Conservation (phyloP, 2,113 vertebrate species). For the Gambusia affinis region DNA sequence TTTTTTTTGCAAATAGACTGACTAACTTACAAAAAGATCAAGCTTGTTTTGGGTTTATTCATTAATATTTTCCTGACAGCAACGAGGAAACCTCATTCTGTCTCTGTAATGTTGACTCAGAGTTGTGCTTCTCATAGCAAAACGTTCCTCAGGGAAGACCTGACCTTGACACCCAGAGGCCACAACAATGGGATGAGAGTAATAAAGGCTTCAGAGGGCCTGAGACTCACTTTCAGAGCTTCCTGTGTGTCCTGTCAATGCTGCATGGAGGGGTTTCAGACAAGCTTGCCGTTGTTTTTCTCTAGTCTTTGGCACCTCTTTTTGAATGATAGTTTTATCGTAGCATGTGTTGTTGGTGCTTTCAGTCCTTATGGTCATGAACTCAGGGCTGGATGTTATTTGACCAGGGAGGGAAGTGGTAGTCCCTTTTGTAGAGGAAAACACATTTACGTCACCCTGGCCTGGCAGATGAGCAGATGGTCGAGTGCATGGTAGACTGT, state of each 20-base stretch:
- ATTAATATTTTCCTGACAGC: constrained; percentile 8
- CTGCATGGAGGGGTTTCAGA: too few species aligned
- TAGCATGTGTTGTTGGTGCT: background rate
- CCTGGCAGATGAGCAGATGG: background rate
- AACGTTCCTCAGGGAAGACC: constrained; percentile 27
- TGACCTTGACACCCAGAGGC: constrained; percentile 27
- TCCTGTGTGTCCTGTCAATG: too few species aligned
- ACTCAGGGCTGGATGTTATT: background rate
- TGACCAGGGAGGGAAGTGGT: background rate
- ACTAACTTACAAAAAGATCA: too few species aligned
- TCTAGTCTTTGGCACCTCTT: too few species aligned
- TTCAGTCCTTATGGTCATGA: background rate
- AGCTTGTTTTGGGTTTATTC: background rate
- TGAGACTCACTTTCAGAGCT: too few species aligned
- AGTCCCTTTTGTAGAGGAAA: background rate
- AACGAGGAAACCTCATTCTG: constrained; percentile 11
- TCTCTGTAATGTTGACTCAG: constrained; percentile 18
- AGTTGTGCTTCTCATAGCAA: background rate
- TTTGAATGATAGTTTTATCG: too few species aligned
- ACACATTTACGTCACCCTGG: background rate
- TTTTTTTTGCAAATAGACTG: too few species aligned
- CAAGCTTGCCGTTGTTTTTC: too few species aligned
- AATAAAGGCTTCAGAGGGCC: constrained; percentile 8
- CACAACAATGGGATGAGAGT: constrained; percentile 11
- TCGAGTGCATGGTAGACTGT: background rate